Conservation (phyloP, 2,797 vertebrate species). For the Rhinella marina region DNA sequence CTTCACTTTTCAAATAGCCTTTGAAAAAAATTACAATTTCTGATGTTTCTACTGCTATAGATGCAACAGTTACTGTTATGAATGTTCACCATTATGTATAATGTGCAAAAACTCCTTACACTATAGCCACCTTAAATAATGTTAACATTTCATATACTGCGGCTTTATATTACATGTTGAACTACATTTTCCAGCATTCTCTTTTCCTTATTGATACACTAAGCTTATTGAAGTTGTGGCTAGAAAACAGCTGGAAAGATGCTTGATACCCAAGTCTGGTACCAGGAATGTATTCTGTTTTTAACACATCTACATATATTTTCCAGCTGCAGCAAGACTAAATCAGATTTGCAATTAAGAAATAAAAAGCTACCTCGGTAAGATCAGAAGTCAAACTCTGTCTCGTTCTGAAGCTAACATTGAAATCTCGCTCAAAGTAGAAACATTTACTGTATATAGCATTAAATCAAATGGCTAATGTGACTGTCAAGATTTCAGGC, state of each 20-base stretch:
- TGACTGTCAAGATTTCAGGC: constrained; percentile 74
- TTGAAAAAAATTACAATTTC: no score
- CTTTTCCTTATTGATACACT: neutral
- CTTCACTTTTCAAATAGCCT: no score
- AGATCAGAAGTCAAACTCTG: constrained; percentile 62
- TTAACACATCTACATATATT: constrained; percentile 48
- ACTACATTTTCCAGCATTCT: neutral
- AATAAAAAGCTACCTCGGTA: constrained; percentile 54
- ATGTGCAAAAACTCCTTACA: no score
- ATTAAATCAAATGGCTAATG: constrained; percentile 70
- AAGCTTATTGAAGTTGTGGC: neutral
- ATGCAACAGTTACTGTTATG: no score
- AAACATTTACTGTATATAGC: constrained; percentile 63
- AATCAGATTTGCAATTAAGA: constrained; percentile 62
- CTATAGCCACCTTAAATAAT: neutral
- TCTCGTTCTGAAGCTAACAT: constrained; percentile 63
- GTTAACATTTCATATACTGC: neutral
- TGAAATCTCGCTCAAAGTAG: constrained; percentile 65
- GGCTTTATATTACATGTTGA: neutral
- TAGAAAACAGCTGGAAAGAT: constrained; percentile 23
- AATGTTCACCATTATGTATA: no score
- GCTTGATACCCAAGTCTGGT: neutral
- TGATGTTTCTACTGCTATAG: no score
- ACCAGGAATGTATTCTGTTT: constrained; percentile 32
- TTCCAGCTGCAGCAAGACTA: constrained; percentile 53